Evolutionary conservation across 2,797 vertebrate species (phyloP).

Genomic region (Otolemur crassicaudatus): DNA sequence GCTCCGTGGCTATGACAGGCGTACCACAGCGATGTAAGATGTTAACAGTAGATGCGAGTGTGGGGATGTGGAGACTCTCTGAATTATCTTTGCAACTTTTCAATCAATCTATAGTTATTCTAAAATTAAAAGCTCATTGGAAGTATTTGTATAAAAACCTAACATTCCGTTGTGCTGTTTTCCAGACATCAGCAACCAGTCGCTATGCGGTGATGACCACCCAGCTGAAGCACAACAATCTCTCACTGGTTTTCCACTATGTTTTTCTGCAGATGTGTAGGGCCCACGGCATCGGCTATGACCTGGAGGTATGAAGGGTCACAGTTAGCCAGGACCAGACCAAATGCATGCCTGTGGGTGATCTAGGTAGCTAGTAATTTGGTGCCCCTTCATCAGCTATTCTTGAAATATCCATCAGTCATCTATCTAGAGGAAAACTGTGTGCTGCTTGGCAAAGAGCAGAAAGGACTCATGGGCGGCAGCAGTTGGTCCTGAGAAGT

Average conservation of each 20-base stretch:
- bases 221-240: slow-evolving; percentile 90
- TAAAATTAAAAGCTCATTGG: background rate
- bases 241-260: slow-evolving; percentile 90
- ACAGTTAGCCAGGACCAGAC: background rate
- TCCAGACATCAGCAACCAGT: slow-evolving; percentile 75
- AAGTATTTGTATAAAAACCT: background rate
- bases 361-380: background rate
- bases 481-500: background rate
- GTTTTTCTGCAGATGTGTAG: slow-evolving; percentile 92
- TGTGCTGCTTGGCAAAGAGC: background rate
- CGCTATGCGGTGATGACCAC: slow-evolving; percentile 90
- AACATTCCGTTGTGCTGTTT: slow-evolving; percentile 5
- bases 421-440: background rate
- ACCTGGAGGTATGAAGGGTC: slow-evolving; percentile 90
- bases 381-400: background rate
- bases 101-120: background rate
- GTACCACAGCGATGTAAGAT: background rate
- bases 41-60: background rate
- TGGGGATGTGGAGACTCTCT: background rate
- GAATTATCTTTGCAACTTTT: background rate
- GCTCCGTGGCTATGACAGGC: background rate
- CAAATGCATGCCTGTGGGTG: background rate
- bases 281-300: slow-evolving; percentile 91
- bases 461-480: background rate
- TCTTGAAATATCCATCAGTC: background rate